Conservation (phyloP, 2,888 invertebrate species). For the Calliphora vomitoria region DNA sequence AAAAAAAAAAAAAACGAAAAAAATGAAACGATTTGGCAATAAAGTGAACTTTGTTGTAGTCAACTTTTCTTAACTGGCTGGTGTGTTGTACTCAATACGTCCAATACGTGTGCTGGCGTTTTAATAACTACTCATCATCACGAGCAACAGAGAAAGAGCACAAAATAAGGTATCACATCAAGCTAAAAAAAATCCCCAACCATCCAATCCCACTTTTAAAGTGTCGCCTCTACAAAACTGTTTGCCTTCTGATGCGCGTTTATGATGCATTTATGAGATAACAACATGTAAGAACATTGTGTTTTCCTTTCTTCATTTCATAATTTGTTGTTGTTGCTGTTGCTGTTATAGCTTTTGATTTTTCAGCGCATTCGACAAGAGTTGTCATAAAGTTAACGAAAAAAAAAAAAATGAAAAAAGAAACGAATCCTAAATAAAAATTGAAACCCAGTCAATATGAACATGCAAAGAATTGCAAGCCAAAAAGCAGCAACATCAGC, state of each 20-base stretch:
- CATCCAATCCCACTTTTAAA: slow-evolving; percentile 61
- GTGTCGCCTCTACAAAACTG: slow-evolving; percentile 76
- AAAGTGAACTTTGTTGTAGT: slow-evolving; percentile 71
- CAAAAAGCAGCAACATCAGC: slow-evolving; percentile 9
- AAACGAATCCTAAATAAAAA: slow-evolving; percentile 52
- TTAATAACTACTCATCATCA: slow-evolving; percentile 70
- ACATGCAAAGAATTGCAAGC: slow-evolving; percentile 73
- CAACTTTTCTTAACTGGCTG: slow-evolving; percentile 60
- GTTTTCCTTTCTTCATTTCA: slow-evolving; percentile 54
- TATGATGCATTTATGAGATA: slow-evolving; percentile 75
- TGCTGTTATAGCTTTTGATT: slow-evolving; percentile 48
- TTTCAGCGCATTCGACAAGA: slow-evolving; percentile 73
- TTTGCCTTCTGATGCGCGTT: slow-evolving; percentile 70
- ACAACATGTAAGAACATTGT: slow-evolving; percentile 73
- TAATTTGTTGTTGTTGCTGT: slow-evolving; percentile 45
- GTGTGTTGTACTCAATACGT: slow-evolving; percentile 50
- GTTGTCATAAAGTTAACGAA: slow-evolving; percentile 72
- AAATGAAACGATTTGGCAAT: slow-evolving; percentile 69
- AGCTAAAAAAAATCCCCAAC: slow-evolving; percentile 35
- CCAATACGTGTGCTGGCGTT: slow-evolving; percentile 69
- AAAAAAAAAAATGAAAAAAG: slow-evolving; percentile 53
- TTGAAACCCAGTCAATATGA: slow-evolving; percentile 68
- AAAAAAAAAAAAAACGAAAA: slow-evolving; percentile 25
- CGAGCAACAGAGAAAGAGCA: slow-evolving; percentile 48
- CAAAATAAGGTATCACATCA: slow-evolving; percentile 55